phyloP scores from a whole-genome alignment of 64 coral and sea anemone species.

The Pocillopora verrucosa region DNA sequence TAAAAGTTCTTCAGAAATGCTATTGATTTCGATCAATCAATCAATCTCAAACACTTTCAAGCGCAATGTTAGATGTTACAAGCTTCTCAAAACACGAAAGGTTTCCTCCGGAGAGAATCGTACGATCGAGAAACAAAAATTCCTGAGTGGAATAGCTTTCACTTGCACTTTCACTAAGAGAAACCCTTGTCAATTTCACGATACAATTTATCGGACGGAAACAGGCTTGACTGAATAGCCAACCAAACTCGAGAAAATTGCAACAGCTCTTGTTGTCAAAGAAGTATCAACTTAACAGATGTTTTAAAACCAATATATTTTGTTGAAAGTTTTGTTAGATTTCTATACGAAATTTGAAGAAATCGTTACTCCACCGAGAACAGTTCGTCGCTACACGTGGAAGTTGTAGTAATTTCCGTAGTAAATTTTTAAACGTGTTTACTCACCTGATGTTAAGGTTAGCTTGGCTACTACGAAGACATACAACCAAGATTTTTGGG shows the following conservation, averaged over 20 bases:
- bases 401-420: neutral
- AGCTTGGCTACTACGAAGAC: neutral
- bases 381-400: neutral
- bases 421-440: neutral
- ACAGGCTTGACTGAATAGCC: no score
- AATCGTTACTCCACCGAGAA: neutral
- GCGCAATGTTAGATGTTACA: no score
- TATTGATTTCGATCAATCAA: neutral
- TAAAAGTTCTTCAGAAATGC: neutral
- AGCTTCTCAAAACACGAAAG: no score
- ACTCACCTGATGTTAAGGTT: constrained; percentile 12
- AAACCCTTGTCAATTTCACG: no score
- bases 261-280: neutral
- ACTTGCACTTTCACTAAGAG: no score
- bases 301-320: neutral
- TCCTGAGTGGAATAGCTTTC: no score
- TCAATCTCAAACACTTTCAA: neutral
- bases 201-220: no score
- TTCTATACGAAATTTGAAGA: neutral
- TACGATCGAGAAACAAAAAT: no score
- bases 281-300: neutral
- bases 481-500: neutral
- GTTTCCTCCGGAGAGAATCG: no score
- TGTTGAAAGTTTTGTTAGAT: neutral
- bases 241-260: no score